A percentile compares a stretch with the other conserved stretches of the same genome.
Conservation (phyloP, 2,888 invertebrate genomes). For the Polietes domitor region DNA sequence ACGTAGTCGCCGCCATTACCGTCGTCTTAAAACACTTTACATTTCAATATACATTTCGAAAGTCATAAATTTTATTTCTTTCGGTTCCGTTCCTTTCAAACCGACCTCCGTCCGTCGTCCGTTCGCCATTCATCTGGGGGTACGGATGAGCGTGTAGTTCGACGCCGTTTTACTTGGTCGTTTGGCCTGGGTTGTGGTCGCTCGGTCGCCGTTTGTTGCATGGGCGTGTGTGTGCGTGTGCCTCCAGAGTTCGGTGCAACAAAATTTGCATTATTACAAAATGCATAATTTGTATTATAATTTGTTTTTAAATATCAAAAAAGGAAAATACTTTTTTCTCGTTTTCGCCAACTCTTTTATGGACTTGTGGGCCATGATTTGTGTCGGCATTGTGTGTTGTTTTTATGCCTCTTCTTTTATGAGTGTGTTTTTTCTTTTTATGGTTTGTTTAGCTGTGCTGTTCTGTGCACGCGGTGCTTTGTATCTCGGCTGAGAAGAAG, state of each 20-base stretch:
- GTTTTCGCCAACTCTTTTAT: slow-evolving; percentile 24
- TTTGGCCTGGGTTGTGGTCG: neutral
- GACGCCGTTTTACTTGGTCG: neutral
- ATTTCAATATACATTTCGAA: slow-evolving; percentile 58
- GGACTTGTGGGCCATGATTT: neutral
- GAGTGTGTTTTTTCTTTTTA: slow-evolving; percentile 37
- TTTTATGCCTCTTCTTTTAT: slow-evolving; percentile 43
- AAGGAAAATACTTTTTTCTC: neutral
- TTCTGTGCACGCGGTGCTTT: neutral
- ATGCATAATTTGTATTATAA: slow-evolving; percentile 67
- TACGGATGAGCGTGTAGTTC: neutral
- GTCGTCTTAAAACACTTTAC: slow-evolving; percentile 48
- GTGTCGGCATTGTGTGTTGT: slow-evolving; percentile 2
- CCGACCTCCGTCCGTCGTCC: neutral
- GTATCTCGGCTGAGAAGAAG: neutral
- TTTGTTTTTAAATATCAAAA: slow-evolving; percentile 64
- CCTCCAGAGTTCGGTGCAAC: slow-evolving; percentile 1
- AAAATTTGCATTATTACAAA: slow-evolving; percentile 67
- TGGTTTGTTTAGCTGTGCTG: slow-evolving; percentile 2
- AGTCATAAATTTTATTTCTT: slow-evolving; percentile 57
- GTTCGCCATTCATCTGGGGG: no score
- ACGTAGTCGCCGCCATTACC: neutral
- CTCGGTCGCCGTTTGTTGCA: neutral
- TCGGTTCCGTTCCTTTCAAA: neutral
- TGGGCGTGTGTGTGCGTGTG: neutral